Evolutionary conservation across 2,797 vertebrate species (phyloP).

Genomic region (Coccyzus lansbergi): DNA sequence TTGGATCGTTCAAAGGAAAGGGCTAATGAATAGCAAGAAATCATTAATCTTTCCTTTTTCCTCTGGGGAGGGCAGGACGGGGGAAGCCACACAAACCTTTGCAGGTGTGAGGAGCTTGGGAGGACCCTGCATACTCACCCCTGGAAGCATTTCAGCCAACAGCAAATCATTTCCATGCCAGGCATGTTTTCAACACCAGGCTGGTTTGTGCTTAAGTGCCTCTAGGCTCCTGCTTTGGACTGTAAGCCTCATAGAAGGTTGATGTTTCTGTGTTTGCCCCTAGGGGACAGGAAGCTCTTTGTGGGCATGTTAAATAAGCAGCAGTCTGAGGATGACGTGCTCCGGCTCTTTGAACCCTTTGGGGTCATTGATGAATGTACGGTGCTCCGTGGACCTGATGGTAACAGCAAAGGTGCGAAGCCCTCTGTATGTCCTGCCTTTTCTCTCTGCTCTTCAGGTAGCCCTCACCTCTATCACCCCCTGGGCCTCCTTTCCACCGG

Average conservation of each 20-base stretch:
- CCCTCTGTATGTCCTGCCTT: neutral
- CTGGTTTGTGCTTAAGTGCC: neutral
- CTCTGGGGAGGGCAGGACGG: neutral
- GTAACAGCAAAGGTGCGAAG: constrained; percentile 96
- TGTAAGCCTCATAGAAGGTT: constrained; percentile 62
- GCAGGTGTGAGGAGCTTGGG: neutral
- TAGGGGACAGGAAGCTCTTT: constrained; percentile 99
- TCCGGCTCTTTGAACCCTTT: constrained; percentile 97
- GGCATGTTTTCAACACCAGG: neutral
- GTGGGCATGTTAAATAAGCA: constrained; percentile 99
- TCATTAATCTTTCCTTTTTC: neutral
- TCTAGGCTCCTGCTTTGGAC: neutral
- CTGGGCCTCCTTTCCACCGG: neutral
- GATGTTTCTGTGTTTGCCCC: constrained; percentile 81
- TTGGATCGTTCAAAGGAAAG: neutral
- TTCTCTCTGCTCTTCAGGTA: neutral
- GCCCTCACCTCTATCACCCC: neutral
- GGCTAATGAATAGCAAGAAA: neutral
- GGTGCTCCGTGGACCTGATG: constrained; percentile 94
- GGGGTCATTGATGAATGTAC: constrained; percentile 99
- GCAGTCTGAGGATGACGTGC: constrained; percentile 97
- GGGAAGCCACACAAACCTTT: neutral
- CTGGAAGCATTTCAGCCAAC: neutral
- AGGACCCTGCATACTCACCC: neutral
- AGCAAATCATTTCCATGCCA: neutral